Conservation (phyloP, 2,888 invertebrate genomes). For the Dicroscelio sp. region DNA sequence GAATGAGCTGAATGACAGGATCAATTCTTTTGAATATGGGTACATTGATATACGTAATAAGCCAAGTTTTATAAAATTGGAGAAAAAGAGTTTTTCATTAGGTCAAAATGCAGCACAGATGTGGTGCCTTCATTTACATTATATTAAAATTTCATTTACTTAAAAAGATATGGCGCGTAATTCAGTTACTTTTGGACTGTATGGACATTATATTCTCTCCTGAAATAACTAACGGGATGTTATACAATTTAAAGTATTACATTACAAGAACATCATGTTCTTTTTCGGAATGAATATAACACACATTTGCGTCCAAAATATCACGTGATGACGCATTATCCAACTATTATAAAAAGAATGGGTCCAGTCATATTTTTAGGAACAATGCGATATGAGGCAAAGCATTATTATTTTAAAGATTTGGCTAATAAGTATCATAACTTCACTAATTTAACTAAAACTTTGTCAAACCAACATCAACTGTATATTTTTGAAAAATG, state of each 20-base stretch:
- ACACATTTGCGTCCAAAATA: conserved; percentile 36
- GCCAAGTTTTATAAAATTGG: conserved; percentile 37
- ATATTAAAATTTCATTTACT: conserved; percentile 17
- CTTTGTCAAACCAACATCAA: conserved; percentile 40
- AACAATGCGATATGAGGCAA: background rate
- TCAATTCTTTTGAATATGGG: conserved; percentile 55
- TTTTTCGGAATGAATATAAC: conserved; percentile 15
- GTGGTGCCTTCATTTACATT: conserved; percentile 71
- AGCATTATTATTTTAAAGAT: conserved; percentile 45
- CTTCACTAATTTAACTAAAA: conserved; percentile 6
- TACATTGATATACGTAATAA: conserved; percentile 33
- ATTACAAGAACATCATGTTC: conserved; percentile 38
- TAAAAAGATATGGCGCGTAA: conserved; percentile 54
- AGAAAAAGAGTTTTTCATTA: conserved; percentile 36
- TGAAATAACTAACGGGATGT: conserved; percentile 51
- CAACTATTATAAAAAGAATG: background rate
- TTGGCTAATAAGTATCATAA: conserved; percentile 1
- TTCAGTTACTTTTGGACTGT: conserved; percentile 49
- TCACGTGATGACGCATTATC: conserved; percentile 22
- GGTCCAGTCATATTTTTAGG: conserved; percentile 22
- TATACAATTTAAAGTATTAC: conserved; percentile 27
- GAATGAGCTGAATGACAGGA: conserved; percentile 38
- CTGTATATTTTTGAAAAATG: conserved; percentile 33
- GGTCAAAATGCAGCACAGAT: conserved; percentile 56
- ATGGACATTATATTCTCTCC: conserved; percentile 71